phyloP scores from a whole-genome alignment of 1,140 invertebrate genomes.

The Drosophila orena region DNA sequence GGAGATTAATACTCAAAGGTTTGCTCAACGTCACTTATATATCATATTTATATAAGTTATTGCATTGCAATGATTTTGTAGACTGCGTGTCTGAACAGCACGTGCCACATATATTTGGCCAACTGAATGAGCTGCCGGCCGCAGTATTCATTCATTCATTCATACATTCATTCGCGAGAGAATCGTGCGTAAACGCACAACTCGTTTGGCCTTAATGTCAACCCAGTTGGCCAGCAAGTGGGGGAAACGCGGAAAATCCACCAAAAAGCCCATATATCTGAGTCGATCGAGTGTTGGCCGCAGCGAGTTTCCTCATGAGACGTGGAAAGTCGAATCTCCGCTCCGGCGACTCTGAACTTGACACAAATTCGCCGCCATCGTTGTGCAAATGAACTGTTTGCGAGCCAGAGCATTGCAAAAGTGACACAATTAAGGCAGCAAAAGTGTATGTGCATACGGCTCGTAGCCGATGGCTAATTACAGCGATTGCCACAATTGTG shows the following conservation, averaged over 20 bases:
- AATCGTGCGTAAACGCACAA: constrained; percentile 76
- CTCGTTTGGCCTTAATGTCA: constrained; percentile 69
- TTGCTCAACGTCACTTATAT: too few relatives aligned
- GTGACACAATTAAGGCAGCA: constrained; percentile 52
- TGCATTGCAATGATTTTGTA: not conserved
- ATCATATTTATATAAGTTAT: too few relatives aligned
- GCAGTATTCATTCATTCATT: constrained; percentile 38
- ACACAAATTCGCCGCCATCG: constrained; percentile 53
- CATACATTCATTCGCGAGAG: constrained; percentile 47
- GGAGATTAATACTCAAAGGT: too few relatives aligned
- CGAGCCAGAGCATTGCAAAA: constrained; percentile 54
- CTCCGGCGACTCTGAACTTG: constrained; percentile 58
- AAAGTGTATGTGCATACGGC: not conserved
- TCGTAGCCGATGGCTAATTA: constrained; percentile 46
- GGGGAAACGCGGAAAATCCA: constrained; percentile 17
- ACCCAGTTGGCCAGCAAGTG: constrained; percentile 26
- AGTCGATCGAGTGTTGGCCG: constrained; percentile 28
- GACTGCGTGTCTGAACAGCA: constrained; percentile 4
- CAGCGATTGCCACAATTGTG: constrained; percentile 54
- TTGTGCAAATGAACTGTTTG: constrained; percentile 62
- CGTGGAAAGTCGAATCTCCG: constrained; percentile 34
- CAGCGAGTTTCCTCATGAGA: constrained; percentile 29
- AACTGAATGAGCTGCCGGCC: constrained; percentile 10
- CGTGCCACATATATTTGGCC: constrained; percentile 13
- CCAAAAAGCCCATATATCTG: constrained; percentile 34